These are phyloP conservation scores for Lethenteron reissneri DNA, from an alignment of 2,113 vertebrate species.

Conservation along the genomic window DNA sequence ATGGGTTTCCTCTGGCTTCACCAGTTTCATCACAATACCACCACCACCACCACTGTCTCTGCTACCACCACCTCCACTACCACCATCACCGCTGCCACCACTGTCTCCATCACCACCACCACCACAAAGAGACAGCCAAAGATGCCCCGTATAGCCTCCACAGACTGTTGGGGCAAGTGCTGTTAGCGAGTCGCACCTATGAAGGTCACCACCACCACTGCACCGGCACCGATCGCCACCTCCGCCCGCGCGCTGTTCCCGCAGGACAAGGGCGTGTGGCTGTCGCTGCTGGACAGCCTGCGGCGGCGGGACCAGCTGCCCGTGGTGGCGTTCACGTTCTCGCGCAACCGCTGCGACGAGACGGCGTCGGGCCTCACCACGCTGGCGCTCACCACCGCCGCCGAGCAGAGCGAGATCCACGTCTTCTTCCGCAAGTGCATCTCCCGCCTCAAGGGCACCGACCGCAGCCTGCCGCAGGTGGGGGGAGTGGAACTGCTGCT, in stretches of 20 bases:
- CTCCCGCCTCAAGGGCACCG: slow-evolving; percentile 47
- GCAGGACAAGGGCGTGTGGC: slow-evolving; percentile 53
- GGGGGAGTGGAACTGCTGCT: neutral
- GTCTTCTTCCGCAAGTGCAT: slow-evolving; percentile 62
- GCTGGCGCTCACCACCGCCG: slow-evolving; percentile 41
- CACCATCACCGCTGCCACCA: no score
- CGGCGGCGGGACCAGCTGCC: slow-evolving; percentile 50
- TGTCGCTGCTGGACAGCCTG: slow-evolving; percentile 48
- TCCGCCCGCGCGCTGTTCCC: neutral
- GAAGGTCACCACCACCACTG: no score
- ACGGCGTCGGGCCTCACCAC: slow-evolving; percentile 49
- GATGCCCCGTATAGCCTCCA: no score
- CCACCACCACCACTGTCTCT: neutral
- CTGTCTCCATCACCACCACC: neutral
- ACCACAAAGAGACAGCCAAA: no score
- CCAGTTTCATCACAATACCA: no score
- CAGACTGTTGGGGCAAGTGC: no score
- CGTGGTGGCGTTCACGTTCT: slow-evolving; percentile 68
- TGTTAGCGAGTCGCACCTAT: no score
- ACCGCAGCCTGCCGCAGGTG: slow-evolving; percentile 67
- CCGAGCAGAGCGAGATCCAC: slow-evolving; percentile 56
- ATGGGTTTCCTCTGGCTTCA: no score
- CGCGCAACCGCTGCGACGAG: slow-evolving; percentile 51
- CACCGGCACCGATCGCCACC: neutral
- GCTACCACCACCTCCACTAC: neutral